phyloP scores from a whole-genome alignment of 2,113 vertebrate genomes.

The Saimiri boliviensis region DNA sequence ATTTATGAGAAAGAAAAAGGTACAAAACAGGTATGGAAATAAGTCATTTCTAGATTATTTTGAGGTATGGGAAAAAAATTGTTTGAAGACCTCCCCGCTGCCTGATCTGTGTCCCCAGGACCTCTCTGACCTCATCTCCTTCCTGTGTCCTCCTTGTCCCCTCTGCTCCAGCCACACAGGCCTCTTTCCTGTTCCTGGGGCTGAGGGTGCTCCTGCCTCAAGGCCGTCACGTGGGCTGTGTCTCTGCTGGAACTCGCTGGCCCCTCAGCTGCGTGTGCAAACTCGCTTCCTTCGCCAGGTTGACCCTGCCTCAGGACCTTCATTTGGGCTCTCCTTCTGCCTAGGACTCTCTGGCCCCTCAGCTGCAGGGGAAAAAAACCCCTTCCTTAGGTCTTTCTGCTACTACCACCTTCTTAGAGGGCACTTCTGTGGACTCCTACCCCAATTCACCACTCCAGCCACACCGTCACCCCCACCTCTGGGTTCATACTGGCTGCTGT shows the following conservation, averaged over 20 bases:
- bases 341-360: background rate
- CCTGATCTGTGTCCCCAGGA: background rate
- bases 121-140: background rate
- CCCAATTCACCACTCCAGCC: background rate
- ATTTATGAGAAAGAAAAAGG: background rate
- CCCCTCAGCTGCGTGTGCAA: background rate
- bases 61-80: background rate
- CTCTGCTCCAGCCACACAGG: background rate
- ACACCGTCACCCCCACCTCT: background rate
- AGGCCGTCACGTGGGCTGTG: background rate
- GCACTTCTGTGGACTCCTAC: background rate
- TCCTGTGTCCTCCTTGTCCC: background rate
- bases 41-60: background rate
- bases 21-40: background rate
- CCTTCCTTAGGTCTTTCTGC: background rate
- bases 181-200: background rate
- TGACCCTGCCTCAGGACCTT: background rate
- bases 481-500: background rate
- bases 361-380: background rate
- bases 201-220: background rate
- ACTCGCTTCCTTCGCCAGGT: background rate
- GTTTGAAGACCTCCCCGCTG: background rate
- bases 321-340: background rate
- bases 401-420: background rate
- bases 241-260: background rate